A percentile compares a stretch with the other conserved stretches of the same genome.
phyloP scores from a whole-genome alignment of 2,113 vertebrate genomes.

The Grallaria varia region DNA sequence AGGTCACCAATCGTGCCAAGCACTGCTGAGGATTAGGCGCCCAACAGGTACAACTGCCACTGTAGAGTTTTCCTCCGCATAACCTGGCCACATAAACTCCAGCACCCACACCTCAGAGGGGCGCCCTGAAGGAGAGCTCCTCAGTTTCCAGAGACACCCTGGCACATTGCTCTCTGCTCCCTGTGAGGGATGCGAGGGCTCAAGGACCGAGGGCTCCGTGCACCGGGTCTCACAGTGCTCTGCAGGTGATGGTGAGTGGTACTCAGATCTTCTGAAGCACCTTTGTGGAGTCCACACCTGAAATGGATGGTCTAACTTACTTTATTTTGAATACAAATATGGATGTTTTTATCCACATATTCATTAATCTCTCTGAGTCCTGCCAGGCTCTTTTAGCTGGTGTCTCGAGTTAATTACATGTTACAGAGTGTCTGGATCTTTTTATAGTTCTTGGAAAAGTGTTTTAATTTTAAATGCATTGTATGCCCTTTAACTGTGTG shows the following conservation, averaged over 20 bases:
- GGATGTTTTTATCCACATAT: slow-evolving; percentile 7
- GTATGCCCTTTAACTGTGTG: background rate
- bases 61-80: background rate
- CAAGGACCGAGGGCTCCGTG: background rate
- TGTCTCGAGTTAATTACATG: slow-evolving; percentile 27
- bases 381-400: slow-evolving; percentile 34
- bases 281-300: background rate
- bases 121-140: background rate
- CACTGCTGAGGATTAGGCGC: background rate
- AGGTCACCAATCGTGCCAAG: background rate
- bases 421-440: background rate
- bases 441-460: slow-evolving; percentile 2
- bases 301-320: background rate
- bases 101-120: background rate
- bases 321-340: background rate
- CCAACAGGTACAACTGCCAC: background rate
- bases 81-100: accelerated
- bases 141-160: background rate
- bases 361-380: background rate
- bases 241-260: accelerated
- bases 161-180: background rate
- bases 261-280: accelerated
- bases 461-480: slow-evolving; percentile 27
- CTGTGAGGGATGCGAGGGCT: background rate
- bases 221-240: background rate